Conservation (phyloP, 2,113 vertebrate species). For the Rhodinocichla rosea region DNA sequence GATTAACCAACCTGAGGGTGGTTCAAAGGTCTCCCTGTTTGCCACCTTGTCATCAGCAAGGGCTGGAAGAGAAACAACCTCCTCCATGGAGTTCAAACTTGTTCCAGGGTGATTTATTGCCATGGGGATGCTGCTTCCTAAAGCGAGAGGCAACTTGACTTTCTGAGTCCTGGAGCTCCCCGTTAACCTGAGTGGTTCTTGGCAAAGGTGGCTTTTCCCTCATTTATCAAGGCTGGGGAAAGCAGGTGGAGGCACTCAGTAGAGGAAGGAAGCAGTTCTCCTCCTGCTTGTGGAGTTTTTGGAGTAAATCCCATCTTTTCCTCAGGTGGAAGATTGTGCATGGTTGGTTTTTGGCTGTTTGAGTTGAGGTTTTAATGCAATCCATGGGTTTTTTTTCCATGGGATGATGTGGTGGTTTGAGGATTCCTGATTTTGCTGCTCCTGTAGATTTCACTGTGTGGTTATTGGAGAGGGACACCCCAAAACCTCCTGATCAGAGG, state of each 20-base stretch:
- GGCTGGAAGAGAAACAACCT: not conserved
- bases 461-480: not conserved
- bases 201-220: constrained; percentile 9
- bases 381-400: not conserved
- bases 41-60: not conserved
- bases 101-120: constrained; percentile 55
- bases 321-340: not conserved
- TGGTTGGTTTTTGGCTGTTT: not conserved
- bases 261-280: not conserved
- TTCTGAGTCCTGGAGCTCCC: not conserved
- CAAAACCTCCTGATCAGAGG: not conserved
- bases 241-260: not conserved
- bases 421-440: not conserved
- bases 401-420: not conserved
- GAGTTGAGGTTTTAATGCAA: not conserved
- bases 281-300: rapidly evolving
- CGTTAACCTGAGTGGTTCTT: constrained; percentile 10
- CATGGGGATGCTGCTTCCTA: not conserved
- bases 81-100: not conserved
- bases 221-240: constrained; percentile 20
- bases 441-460: not conserved
- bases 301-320: not conserved
- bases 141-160: not conserved
- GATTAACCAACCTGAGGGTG: not conserved
- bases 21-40: not conserved